These are phyloP conservation scores for Aquatica leii DNA, from an alignment of 2,888 invertebrate genomes.

Conservation along the genomic window DNA sequence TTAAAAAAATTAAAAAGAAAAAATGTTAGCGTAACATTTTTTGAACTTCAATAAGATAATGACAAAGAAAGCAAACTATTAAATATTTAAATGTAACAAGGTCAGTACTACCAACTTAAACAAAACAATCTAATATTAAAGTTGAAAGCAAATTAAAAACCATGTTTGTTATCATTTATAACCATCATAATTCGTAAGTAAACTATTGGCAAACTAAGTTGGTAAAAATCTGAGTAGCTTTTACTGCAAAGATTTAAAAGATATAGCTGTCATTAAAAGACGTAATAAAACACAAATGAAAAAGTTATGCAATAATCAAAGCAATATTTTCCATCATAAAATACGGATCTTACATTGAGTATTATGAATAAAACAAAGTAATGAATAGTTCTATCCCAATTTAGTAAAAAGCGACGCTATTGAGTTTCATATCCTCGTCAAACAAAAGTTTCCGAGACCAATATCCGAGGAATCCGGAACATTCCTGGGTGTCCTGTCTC, in stretches of 20 bases:
- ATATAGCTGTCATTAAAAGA: not conserved
- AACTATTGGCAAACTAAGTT: too few species aligned
- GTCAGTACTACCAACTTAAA: too few species aligned
- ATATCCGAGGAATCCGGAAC: slow-evolving; percentile 50
- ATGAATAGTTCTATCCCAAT: slow-evolving; percentile 13
- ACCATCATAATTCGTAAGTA: too few species aligned
- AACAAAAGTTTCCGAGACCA: slow-evolving; percentile 42
- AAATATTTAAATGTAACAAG: too few species aligned
- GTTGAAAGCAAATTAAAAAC: too few species aligned
- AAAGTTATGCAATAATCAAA: slow-evolving; percentile 11
- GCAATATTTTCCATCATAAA: slow-evolving; percentile 6
- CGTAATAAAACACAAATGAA: slow-evolving; percentile 5
- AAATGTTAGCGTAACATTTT: too few species aligned
- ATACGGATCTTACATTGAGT: not conserved
- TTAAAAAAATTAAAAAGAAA: too few species aligned
- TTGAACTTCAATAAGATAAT: too few species aligned
- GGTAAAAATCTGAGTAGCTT: slow-evolving; percentile 5
- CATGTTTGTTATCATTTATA: too few species aligned
- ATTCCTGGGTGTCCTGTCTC: slow-evolving; percentile 54
- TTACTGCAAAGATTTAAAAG: slow-evolving; percentile 7
- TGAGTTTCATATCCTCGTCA: slow-evolving; percentile 38
- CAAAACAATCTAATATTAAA: too few species aligned
- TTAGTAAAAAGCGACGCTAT: slow-evolving; percentile 20
- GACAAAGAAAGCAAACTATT: too few species aligned
- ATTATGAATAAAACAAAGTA: slow-evolving; percentile 18